Conservation (phyloP, 2,797 vertebrate species). For the Acanthurus tractus region DNA sequence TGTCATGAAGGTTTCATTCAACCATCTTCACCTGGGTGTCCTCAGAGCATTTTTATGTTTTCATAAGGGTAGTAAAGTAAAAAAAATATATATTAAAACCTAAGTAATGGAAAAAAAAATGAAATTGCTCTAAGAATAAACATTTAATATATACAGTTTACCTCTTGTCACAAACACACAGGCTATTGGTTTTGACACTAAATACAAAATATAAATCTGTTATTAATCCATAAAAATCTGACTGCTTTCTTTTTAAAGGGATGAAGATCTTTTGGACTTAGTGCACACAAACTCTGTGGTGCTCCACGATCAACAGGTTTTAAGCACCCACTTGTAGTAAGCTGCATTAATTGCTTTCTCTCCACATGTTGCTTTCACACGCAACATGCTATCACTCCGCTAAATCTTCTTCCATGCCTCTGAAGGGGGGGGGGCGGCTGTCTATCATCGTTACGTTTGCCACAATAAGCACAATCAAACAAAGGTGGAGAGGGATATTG, state of each 20-base stretch:
- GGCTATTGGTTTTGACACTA: not conserved
- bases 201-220: too few species aligned
- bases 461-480: conserved; percentile 39
- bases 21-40: not conserved
- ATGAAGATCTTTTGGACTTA: not conserved
- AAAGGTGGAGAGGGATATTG: conserved; percentile 23
- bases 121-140: not conserved
- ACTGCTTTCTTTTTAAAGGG: too few species aligned
- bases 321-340: not conserved
- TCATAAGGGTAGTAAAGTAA: too few species aligned
- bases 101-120: not conserved
- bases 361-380: not conserved
- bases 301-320: conserved; percentile 1
- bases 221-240: too few species aligned
- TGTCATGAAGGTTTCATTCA: not conserved
- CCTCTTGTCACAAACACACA: not conserved
- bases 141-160: not conserved
- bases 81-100: too few species aligned
- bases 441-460: conserved; percentile 34
- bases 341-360: conserved; percentile 7
- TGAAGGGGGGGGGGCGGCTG: conserved; percentile 19
- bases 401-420: conserved; percentile 1
- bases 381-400: not conserved
- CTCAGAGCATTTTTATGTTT: not conserved
- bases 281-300: not conserved